Evolutionary conservation across 2,888 invertebrate genomes (phyloP), one percentile per base, ranked within the genome.

Genomic region (Parnassius apollo): DNA sequence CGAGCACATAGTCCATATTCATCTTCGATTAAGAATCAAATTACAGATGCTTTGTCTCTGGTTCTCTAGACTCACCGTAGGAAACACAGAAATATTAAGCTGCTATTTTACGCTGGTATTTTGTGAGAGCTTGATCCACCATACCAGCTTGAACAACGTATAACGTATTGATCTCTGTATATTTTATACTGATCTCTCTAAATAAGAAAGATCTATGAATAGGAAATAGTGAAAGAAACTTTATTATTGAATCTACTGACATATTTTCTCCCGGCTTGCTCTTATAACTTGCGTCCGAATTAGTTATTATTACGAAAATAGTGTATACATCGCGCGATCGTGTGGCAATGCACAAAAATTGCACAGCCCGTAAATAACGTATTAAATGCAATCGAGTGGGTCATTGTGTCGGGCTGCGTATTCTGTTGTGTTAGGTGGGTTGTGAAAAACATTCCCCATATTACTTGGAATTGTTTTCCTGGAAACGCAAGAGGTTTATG

Each of bases 291-390:
- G 22, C 12, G 11, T 12, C 25, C 2, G 4, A 11, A 42, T 13
- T 50, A 10, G n/a, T n/a, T n/a, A 13, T 59, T 54, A 59, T 59
- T 61, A 46, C 61, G 61, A 61, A 52, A 61, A 57, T 52, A 52
- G 7, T 35, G 35, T 2, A 35, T 57, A 57, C 52, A 61, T 52
- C 57, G 61, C 22, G 51, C 61, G 45, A 61, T 57, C 61, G 35
- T 61, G 52, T 52, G 61, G 61, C 46, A 61, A 61, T 44, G 57
- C 51, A 57, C 18, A 57, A 61, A 57, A 61, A 61, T 57, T 57
- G 57, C 61, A 51, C 10, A 57, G 25, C 49, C n/a, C 44, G 9
- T 35, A 45, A 56, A 61, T 46, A 22, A 48, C 50, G 25, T 58
- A 48, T 48, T n/a, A 42, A 55, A 48, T 8, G 46, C 35, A 53